Percentiles rank a stretch among this genome's conserved stretches.
Conservation (phyloP, 2,888 invertebrate genomes). For the Andricus curvator region DNA sequence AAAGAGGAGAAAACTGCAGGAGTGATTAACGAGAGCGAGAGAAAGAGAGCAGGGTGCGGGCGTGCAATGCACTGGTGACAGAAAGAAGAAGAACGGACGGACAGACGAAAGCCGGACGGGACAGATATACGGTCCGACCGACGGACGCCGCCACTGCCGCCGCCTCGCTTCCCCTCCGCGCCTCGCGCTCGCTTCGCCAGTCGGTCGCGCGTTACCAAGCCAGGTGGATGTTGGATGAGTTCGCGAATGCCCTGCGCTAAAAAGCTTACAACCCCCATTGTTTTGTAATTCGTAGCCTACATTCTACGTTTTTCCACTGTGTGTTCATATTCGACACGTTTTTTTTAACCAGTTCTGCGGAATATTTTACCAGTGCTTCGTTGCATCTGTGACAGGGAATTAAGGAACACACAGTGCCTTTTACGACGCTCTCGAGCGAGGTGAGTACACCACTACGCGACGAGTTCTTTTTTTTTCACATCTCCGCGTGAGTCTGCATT, state of each 20-base stretch:
- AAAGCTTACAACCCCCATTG: constrained; percentile 44
- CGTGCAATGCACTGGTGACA: constrained; percentile 54
- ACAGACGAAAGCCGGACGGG: constrained; percentile 56
- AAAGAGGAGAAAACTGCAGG: constrained; percentile 50
- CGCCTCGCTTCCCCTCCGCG: constrained; percentile 56
- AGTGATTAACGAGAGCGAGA: constrained; percentile 41
- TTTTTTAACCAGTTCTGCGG: constrained; percentile 15
- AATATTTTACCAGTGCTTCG: constrained; percentile 31
- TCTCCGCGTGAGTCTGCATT: background rate
- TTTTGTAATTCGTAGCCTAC: constrained; percentile 28
- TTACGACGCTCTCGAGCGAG: constrained; percentile 52
- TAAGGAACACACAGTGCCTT: constrained; percentile 47
- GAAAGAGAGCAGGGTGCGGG: constrained; percentile 42
- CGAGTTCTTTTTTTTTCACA: constrained; percentile 40
- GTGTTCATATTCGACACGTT: constrained; percentile 10
- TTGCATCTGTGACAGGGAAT: constrained; percentile 40
- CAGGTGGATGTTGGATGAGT: constrained; percentile 72
- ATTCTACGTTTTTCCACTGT: constrained; percentile 27
- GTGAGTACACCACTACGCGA: constrained; percentile 33
- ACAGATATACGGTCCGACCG: constrained; percentile 51
- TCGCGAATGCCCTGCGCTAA: constrained; percentile 67
- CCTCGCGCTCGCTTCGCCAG: constrained; percentile 63
- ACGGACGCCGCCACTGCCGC: constrained; percentile 56
- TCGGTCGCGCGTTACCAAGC: constrained; percentile 75
- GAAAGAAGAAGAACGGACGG: constrained; percentile 49